Evolutionary conservation across 1,140 invertebrate species (phyloP), one percentile per base, ranked within the genome.

Genomic region (Epicauta chinensis): DNA sequence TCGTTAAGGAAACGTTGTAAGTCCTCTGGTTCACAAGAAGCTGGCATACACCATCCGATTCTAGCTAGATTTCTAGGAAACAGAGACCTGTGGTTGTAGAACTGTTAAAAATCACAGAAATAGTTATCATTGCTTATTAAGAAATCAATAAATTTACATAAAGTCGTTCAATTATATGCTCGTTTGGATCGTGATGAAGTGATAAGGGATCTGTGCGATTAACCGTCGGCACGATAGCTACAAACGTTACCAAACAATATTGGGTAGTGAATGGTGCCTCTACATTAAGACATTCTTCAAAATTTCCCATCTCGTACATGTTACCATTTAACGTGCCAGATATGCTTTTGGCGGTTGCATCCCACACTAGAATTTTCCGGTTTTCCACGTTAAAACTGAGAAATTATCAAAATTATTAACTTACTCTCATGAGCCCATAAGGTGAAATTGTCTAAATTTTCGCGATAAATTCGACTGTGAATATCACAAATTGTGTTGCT

Each of bases 251-350:
- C n/a, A 80, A 59, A 61, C 78, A 81, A 60, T 80, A 80, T 63
- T 79, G 74, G 0, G 74, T 73, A 30, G 65, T 62, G 30, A 79
- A 70, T 1, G 74, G 74, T 1, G 68, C 66, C 23, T 75, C 67
- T 1, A 68, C 69, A 11, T 67, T 58, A 12, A 81, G 58, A 42
- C 80, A 82, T 60, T 83, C 76, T 52, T 83, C 80, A 55, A 77
- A 82, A 63, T 82, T 77, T 0, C 80, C 81, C 30, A 83, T 70
- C 37, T 82, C 75, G 59, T 75, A 81, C 1, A 71, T 70, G 43
- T 74, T 79, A 0, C 78, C 80, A 13, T 70, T 74, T 0, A 82
- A 60, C 6, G 80, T 59, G 4, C 81, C 80, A 17, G 73, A 71
- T 3, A 80, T 75, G 46, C 80, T 73, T 44, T 80, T 79, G 2